Conservation (phyloP, 1,140 invertebrate species). For the Ectropis grisescens region DNA sequence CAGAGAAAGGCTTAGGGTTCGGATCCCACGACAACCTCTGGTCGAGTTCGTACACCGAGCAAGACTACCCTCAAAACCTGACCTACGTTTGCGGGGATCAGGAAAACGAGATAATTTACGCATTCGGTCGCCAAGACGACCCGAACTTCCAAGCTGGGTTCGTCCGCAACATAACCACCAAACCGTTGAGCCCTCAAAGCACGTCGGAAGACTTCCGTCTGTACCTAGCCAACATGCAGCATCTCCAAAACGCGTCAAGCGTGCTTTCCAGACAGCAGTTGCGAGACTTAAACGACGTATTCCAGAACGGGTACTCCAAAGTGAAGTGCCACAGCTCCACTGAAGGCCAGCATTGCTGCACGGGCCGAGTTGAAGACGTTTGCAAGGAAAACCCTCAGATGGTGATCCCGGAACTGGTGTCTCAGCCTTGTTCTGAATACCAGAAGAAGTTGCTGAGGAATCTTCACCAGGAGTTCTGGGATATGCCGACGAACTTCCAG, state of each 20-base stretch:
- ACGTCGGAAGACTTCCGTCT: slow-evolving; percentile 77
- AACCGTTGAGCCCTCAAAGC: slow-evolving; percentile 71
- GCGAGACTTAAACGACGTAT: slow-evolving; percentile 70
- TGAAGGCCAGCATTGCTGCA: slow-evolving; percentile 39
- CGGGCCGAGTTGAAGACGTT: slow-evolving; percentile 34
- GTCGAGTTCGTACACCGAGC: slow-evolving; percentile 46
- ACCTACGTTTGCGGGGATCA: slow-evolving; percentile 62
- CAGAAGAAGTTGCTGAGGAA: slow-evolving; percentile 81
- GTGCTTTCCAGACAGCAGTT: slow-evolving; percentile 69
- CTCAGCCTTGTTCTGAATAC: slow-evolving; percentile 59
- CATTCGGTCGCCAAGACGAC: slow-evolving; percentile 56
- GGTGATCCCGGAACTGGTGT: slow-evolving; percentile 47
- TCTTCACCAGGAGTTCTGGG: slow-evolving; percentile 93
- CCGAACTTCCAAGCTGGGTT: slow-evolving; percentile 42
- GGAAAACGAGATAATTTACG: slow-evolving; percentile 65
- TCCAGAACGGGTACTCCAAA: slow-evolving; percentile 67
- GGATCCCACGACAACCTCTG: slow-evolving; percentile 65
- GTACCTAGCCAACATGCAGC: slow-evolving; percentile 78
- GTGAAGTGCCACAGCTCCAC: slow-evolving; percentile 37
- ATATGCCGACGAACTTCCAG: slow-evolving; percentile 91
- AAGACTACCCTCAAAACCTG: slow-evolving; percentile 50
- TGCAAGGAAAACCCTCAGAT: slow-evolving; percentile 56
- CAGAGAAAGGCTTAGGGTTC: slow-evolving; percentile 48
- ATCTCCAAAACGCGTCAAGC: slow-evolving; percentile 76
- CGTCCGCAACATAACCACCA: slow-evolving; percentile 73